Evolutionary conservation across 2,113 vertebrate species (phyloP).

Genomic region (Ondatra zibethicus): DNA sequence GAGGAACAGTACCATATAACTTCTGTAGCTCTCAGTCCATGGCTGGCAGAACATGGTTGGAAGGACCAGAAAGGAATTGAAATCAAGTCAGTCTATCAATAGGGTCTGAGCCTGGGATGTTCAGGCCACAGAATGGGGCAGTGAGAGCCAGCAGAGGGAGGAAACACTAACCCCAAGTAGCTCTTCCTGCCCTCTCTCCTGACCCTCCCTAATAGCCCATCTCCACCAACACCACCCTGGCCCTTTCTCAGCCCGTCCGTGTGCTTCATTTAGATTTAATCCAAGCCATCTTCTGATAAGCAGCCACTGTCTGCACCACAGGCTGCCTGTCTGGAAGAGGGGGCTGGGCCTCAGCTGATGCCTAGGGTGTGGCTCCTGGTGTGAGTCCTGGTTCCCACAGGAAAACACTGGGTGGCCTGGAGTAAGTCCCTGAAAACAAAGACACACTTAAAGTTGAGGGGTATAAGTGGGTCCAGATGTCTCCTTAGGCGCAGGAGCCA

Average conservation of each 20-base stretch:
- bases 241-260: neutral
- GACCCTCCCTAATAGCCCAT: neutral
- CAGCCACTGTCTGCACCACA: neutral
- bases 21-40: neutral
- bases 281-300: slow-evolving; percentile 7
- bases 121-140: neutral
- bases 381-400: neutral
- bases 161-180: neutral
- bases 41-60: slow-evolving; percentile 64
- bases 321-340: neutral
- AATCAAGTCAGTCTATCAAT: neutral
- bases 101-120: neutral
- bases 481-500: neutral
- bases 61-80: neutral
- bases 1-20: neutral
- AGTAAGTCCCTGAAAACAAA: slow-evolving; percentile 14
- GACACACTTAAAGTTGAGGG: neutral
- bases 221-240: neutral
- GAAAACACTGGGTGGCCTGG: neutral
- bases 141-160: neutral
- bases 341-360: neutral
- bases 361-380: neutral
- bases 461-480: neutral
- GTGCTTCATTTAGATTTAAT: neutral
- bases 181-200: neutral